Base-by-base conservation (phyloP, 2,797 vertebrate species). In the Meda fulgida region DNA sequence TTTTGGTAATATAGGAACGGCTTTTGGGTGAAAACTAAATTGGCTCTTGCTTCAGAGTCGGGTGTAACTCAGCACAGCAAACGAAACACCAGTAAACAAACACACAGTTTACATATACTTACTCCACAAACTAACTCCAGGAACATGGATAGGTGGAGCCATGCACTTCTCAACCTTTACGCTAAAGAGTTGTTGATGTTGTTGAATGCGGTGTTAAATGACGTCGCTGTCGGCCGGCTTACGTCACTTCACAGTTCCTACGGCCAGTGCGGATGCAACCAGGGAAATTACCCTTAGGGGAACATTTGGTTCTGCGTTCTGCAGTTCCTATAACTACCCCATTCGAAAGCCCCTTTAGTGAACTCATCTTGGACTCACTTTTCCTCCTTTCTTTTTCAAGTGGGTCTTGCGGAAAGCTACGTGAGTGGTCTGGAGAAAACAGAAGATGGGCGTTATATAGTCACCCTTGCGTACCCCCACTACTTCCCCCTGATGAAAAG, bases 401-500 rank as follows among this genome's bases (percentile, higher is more conserved):
- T 94, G 78, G 96, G 96, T 38, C 95, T 99, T 84, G 95, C 97
- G 7, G 95, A 96, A 70, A 96, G 96, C 92, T 99, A 97, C 87
- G 91, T 97, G 87, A 95, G 94, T 43, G 94, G 93, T 63, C 94
- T 99, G 91, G 96, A 98, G 87, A 96, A 93, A 90, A 94, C 91
- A 0, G 91, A 90, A 40, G 92, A 94, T 26, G 93, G 94, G 11
- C 94, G 85, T 60, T 97, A 96, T 78, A 96, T 95, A 89, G 93
- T 99, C 84, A 98, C 97, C 1, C 94, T 99, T 79, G 96, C 97
- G 70, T 99, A 99, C 92, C 97, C 97, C 4, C 97, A 98, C 90
- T 98, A 99, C 93, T 97, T 95, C 92, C 97, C 97, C 23, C 90
- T 98, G 90, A 96, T 99, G 96, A 98, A 99, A 93, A 96, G 97